phyloP scores from a whole-genome alignment of 2,797 vertebrate species.

The Coendou prehensilis region DNA sequence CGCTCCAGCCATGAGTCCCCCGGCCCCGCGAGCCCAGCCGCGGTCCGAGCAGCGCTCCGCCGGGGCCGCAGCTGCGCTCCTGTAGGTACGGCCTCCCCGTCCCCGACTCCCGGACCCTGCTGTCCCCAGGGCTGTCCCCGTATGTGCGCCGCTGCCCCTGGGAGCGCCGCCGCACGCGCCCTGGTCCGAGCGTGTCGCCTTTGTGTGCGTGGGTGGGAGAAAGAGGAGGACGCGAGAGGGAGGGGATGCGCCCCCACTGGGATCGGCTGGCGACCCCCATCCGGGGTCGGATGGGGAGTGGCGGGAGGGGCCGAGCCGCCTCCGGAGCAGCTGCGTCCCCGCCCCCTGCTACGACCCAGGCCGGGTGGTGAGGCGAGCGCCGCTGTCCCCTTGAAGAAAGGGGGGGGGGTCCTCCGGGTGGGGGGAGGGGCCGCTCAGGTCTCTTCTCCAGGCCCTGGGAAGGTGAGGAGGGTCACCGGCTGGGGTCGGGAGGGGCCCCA shows the following conservation, averaged over 20 bases:
- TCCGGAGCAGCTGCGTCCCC: slow-evolving; percentile 71
- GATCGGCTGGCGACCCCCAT: slow-evolving; percentile 6
- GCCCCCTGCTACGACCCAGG: not conserved
- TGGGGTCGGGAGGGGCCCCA: not conserved
- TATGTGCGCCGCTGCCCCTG: slow-evolving; percentile 64
- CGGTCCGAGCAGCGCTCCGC: slow-evolving; percentile 72
- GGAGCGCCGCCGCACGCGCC: slow-evolving; percentile 63
- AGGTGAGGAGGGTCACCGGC: not conserved
- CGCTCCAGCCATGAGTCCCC: slow-evolving; percentile 69
- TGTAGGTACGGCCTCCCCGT: slow-evolving; percentile 82
- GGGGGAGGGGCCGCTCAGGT: not conserved
- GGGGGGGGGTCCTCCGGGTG: not conserved
- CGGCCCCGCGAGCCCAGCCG: slow-evolving; percentile 70
- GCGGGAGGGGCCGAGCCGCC: not conserved
- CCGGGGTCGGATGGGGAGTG: not conserved
- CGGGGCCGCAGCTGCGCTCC: slow-evolving; percentile 77
- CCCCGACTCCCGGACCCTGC: not conserved
- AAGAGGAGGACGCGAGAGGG: slow-evolving; percentile 45
- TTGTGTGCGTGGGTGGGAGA: slow-evolving; percentile 82
- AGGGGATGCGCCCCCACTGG: slow-evolving; percentile 62
- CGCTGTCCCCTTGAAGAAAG: not conserved
- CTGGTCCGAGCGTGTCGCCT: slow-evolving; percentile 75
- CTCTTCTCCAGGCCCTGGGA: not conserved
- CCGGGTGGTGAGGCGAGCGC: not conserved
- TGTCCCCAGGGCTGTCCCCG: not conserved